These are phyloP conservation scores for Hystrix brachyura DNA, from an alignment of 2,113 vertebrate genomes.

Conservation along the genomic window DNA sequence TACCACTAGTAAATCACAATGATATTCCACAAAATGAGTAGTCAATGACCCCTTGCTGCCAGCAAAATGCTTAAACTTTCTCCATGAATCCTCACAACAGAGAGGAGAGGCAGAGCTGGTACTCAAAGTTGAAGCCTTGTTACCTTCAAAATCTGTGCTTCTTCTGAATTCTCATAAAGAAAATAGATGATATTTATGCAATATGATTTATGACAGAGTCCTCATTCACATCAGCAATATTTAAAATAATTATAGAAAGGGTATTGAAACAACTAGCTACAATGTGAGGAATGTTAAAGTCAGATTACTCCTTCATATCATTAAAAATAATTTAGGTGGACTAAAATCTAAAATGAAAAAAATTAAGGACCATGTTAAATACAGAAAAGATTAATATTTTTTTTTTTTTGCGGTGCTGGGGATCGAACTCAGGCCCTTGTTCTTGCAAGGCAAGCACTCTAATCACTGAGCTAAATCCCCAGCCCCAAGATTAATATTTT, in stretches of 20 bases:
- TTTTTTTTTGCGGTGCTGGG: no score
- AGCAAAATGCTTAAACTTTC: background rate
- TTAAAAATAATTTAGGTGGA: background rate
- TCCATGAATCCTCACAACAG: background rate
- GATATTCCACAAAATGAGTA: background rate
- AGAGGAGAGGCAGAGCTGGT: background rate
- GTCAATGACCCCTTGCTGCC: background rate
- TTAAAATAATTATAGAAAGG: background rate
- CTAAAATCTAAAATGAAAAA: constrained; percentile 41
- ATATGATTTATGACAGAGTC: no score
- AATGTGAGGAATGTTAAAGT: background rate
- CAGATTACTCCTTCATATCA: background rate
- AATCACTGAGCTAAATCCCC: no score
- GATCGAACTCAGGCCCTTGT: no score
- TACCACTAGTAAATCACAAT: background rate
- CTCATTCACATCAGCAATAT: background rate
- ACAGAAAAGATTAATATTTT: background rate
- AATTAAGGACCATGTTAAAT: background rate
- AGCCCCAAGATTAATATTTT: background rate
- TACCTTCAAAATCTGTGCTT: background rate
- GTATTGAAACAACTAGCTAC: background rate
- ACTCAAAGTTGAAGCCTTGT: background rate
- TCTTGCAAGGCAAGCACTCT: no score
- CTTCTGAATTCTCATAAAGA: background rate
- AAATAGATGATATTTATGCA: background rate